Evolutionary conservation across 2,797 vertebrate species (phyloP).

Genomic region (Dicrostonyx torquatus): DNA sequence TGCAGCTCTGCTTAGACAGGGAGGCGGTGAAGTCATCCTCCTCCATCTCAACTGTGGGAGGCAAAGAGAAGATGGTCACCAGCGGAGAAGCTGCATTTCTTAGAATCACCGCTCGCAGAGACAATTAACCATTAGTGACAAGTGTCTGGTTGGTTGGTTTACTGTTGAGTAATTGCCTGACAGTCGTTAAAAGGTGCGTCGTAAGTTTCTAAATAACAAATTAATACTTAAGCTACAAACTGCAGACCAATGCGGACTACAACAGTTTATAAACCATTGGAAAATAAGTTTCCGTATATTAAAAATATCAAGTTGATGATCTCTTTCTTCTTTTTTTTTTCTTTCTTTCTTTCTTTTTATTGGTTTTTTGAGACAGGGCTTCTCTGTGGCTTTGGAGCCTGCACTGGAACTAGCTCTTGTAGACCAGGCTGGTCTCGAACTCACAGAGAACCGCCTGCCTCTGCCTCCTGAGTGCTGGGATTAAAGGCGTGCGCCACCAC

Average conservation of each 20-base stretch:
- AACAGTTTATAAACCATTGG: neutral
- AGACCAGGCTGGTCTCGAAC: too few species aligned
- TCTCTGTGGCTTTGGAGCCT: too few species aligned
- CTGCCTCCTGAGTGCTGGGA: too few species aligned
- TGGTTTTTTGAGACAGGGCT: too few species aligned
- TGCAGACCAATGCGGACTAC: neutral
- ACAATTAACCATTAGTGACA: neutral
- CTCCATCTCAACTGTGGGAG: conserved; percentile 91
- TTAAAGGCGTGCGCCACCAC: too few species aligned
- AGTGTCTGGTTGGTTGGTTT: neutral
- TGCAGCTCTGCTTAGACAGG: conserved; percentile 97
- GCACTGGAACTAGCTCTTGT: too few species aligned
- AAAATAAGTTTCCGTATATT: neutral
- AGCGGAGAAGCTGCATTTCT: neutral
- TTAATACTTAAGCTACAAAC: neutral
- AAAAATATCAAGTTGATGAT: neutral
- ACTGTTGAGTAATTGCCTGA: neutral
- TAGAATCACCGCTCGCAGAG: too few species aligned
- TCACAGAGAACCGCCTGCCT: too few species aligned
- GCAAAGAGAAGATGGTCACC: conserved; percentile 27
- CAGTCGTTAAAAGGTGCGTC: neutral
- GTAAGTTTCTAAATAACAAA: neutral
- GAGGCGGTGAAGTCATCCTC: conserved; percentile 93
- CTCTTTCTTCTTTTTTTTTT: too few species aligned
- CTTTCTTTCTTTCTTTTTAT: too few species aligned